A percentile compares a stretch with the other conserved stretches of the same genome.
phyloP scores from a whole-genome alignment of 2,888 invertebrate species.

The Polietes domitor region DNA sequence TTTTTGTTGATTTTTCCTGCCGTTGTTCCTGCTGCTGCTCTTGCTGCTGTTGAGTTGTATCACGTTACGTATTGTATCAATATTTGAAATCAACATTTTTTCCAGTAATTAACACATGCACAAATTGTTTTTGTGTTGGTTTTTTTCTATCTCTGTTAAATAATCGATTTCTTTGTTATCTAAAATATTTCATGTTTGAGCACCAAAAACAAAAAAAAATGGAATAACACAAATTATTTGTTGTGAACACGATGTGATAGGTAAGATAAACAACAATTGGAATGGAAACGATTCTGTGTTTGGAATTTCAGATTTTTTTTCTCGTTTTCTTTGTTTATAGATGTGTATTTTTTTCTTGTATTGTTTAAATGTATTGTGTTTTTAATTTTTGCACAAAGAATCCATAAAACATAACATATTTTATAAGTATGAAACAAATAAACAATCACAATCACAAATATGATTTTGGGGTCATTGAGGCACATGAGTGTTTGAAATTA shows the following conservation, averaged over 20 bases:
- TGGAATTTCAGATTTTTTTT: neutral
- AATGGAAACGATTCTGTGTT: neutral
- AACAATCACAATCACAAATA: neutral
- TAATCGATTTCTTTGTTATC: neutral
- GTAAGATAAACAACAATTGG: neutral
- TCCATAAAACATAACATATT: conserved; percentile 3
- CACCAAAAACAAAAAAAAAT: too few relatives aligned
- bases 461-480: neutral
- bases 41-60: neutral
- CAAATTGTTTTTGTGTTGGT: neutral
- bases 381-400: conserved; percentile 12
- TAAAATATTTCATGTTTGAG: neutral
- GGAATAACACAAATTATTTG: neutral
- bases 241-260: neutral
- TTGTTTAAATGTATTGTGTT: neutral
- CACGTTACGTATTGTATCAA: conserved; percentile 7
- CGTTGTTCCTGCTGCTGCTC: neutral
- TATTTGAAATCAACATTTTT: conserved; percentile 28
- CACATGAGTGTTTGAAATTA: conserved; percentile 23
- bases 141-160: neutral
- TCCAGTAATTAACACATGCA: neutral
- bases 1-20: neutral
- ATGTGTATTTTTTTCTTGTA: neutral
- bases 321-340: neutral
- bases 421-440: neutral